Base-by-base conservation (phyloP, 2,888 invertebrate species). In the Pristionchus maxplancki region DNA sequence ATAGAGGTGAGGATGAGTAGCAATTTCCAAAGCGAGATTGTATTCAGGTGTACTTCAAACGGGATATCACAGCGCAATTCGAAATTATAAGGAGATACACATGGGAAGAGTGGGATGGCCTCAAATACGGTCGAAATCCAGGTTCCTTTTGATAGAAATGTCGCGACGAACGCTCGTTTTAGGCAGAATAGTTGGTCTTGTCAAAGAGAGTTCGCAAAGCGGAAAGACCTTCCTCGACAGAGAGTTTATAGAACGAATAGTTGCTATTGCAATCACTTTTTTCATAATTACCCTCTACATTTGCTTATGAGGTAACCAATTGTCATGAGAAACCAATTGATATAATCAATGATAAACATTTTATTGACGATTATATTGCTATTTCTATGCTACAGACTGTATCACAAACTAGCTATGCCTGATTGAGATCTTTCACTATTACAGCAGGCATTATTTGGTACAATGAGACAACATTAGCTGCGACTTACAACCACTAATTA, bases 351-450 rank as follows among this genome's bases (percentile, higher is more conserved):
- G 44, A 58, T 24, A 58, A 58, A 4, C 58, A 24, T 8, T 58
- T 58, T 58, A 58, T 58, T 64, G 31, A 31, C 11, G 64, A 64
- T 17, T 31, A 64, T 31, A 31, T 64, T 64, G 31, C 64, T 34
- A 64, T 34, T 1, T 3, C 64, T 64, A 64, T 31, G 11, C 64
- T 64, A 64, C 13, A 15, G 64, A 64, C 11, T 64, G 31, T 17
- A 64, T 64, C 64, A 64, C 64, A 64, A 67, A 67, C 64, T 67
- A 67, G 0, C 64, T 15, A 67, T 67, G 64, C 64, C 64, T 67
- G 34, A 67, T 28, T 34, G 64, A 67, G 64, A 67, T 67, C 64
- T 28, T 67, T 67, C 64, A 31, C 15, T 13, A 17, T 31, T 67
- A 67, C 34, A 28, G 64, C 28, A 67, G 28, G 64, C 34, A 67